These are phyloP conservation scores for Sternotherus odoratus DNA, from an alignment of 2,797 vertebrate genomes.

Conservation along the genomic window DNA sequence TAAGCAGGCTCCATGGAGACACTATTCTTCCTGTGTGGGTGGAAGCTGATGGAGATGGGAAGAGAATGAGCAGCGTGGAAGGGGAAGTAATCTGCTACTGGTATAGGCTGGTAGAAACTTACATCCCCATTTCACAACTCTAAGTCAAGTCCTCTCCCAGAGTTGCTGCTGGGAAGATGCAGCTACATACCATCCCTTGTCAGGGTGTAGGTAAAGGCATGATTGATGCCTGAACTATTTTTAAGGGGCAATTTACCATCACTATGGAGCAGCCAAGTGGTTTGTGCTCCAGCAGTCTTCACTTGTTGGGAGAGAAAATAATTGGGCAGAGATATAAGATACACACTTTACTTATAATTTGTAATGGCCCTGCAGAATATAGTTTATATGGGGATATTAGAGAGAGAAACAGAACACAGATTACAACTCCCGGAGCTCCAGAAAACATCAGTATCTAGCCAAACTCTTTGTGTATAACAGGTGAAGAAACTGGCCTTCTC, in stretches of 20 bases:
- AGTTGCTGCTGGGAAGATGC: constrained; percentile 4
- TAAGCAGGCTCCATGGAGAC: neutral
- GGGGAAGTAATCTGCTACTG: constrained; percentile 18
- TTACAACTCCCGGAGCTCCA: neutral
- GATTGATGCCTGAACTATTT: constrained; percentile 49
- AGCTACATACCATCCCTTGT: constrained; percentile 30
- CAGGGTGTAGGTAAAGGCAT: constrained; percentile 37
- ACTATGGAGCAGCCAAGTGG: constrained; percentile 43
- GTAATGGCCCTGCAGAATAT: neutral
- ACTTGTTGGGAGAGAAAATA: constrained; percentile 8
- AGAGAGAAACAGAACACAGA: constrained; percentile 6
- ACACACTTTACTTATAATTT: constrained; percentile 23
- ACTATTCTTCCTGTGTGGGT: neutral
- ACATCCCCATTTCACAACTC: neutral
- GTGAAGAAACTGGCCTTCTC: neutral
- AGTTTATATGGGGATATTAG: neutral
- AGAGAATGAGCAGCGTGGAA: neutral
- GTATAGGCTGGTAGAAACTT: neutral
- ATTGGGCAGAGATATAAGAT: neutral
- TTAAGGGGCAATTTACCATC: constrained; percentile 34
- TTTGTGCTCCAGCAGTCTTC: constrained; percentile 49
- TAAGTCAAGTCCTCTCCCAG: neutral
- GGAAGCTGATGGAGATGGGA: neutral
- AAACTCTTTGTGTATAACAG: neutral
- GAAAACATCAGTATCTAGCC: constrained; percentile 1